Evolutionary conservation across 2,113 vertebrate species (phyloP), one percentile per base, ranked within the genome.

Genomic region (Alces alces): DNA sequence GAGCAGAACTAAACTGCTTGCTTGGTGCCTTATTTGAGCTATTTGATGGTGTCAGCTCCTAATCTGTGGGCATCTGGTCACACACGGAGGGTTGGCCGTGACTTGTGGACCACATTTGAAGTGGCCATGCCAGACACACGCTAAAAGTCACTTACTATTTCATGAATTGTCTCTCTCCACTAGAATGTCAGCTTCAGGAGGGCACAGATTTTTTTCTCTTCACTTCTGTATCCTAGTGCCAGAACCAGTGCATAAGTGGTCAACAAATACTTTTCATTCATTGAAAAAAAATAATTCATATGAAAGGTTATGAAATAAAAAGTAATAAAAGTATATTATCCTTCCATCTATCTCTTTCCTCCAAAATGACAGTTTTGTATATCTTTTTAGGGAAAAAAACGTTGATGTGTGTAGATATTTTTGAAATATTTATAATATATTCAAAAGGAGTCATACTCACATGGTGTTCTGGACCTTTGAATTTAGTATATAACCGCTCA

Each of bases 1-100:
- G 33, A 14, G 19, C 61, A 14, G 55, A 89, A 12, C 55, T 14
- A 8, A 23, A 28, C 3, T 5, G 33, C 0, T 0, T 3, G 3
- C 30, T 28, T 23, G 3, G 8, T 78, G 36, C 73, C 5, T 0
- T 50, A 5, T 3, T 4, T 28, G 52, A 10, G 79, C 33, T 28
- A 3, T 17, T 1, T 4, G 4, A 4, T 8, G 5, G 47, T 13
- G 13, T n/a, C 15, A 2, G 3, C 43, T 25, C 4, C n/a, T 39
- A 54, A 6, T 16, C n/a, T 21, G 0, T 27, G 79, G n/a, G 6
- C 7, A 21, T 1, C 15, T 60, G 27, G 73, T 73, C 86, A 57
- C 54, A 83, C 7, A 27, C 25, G 5, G 45, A 16, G 33, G 23
- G 0, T 39, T 60, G 61, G 30, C 39, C 3, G 54, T 64, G n/a